These are phyloP conservation scores for Salminus brasiliensis DNA, from an alignment of 2,113 vertebrate genomes.

Conservation along the genomic window DNA sequence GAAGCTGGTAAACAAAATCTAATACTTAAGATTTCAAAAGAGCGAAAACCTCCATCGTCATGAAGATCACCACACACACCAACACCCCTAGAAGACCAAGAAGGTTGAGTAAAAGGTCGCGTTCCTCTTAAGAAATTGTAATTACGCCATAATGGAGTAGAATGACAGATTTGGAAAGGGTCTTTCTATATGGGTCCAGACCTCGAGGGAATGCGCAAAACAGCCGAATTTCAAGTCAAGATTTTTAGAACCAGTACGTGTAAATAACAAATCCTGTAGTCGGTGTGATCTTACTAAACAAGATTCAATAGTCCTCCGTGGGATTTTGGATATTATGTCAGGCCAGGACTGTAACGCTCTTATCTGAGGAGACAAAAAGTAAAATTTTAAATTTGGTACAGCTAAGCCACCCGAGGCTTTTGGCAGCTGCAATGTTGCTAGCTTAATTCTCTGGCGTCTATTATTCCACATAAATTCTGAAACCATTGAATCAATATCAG, in stretches of 20 bases:
- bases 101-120: not conserved
- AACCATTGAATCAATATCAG: not conserved
- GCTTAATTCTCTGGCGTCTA: not conserved
- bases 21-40: too few relatives aligned
- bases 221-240: not conserved
- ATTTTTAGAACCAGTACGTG: not conserved
- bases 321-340: not conserved
- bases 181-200: not conserved
- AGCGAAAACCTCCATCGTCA: too few relatives aligned
- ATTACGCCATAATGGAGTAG: not conserved
- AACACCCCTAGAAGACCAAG: too few relatives aligned
- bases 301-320: not conserved
- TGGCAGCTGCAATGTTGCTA: not conserved
- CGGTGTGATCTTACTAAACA: not conserved
- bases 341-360: not conserved
- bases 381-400: conserved; percentile 14
- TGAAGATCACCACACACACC: too few relatives aligned
- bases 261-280: conserved; percentile 3
- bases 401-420: not conserved
- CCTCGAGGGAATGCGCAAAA: not conserved
- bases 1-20: too few relatives aligned
- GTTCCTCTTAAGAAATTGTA: not conserved
- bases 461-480: conserved; percentile 2
- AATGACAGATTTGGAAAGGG: not conserved
- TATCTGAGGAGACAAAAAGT: not conserved